Evolutionary conservation across 2,113 vertebrate genomes (phyloP), one percentile per base, ranked within the genome.

Genomic region (Crocuta crocuta): DNA sequence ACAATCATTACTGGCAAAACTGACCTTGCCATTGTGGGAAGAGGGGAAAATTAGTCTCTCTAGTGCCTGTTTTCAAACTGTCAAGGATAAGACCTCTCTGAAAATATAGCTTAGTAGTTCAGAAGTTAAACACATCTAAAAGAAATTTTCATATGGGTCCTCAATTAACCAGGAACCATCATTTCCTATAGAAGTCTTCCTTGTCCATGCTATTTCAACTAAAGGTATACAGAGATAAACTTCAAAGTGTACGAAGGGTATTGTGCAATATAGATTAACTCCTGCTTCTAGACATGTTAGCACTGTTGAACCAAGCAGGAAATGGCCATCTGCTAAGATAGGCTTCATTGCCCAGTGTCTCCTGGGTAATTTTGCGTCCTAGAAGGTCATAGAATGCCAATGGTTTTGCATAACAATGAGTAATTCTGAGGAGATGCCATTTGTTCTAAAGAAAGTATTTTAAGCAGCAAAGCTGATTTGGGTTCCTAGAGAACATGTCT

Each of bases 101-200:
- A 94, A 93, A 95, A 85, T 91, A 71, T n/a, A 70, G 88, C 28
- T 83, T 89, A 92, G 43, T 43, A 93, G 31, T 74, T 93, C 73
- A 85, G n/a, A 93, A 86, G 45, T 73, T 85, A 95, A 87, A 71
- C 24, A 80, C 61, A 66, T 31, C 45, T 94, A 74, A 95, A 86
- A 85, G 3, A 89, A 74, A 53, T 48, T 93, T 91, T 71, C 16
- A 94, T 91, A 82, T 26, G 12, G 17, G 43, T 45, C n/a, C 70
- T 66, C 53, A 73, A 21, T 80, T 66, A 90, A 71, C 31, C 31
- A 89, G n/a, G 24, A 89, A 71, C 8, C 31, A 80, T 65, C 21
- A 76, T 76, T 95, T 92, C 39, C 58, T 89, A 91, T 5, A 74
- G 39, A 95, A 74, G n/a, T 33, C 50, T 93, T 65, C 65, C 73